Base-by-base conservation (phyloP, 2,113 vertebrate species). In the Peromyscus maniculatus region DNA sequence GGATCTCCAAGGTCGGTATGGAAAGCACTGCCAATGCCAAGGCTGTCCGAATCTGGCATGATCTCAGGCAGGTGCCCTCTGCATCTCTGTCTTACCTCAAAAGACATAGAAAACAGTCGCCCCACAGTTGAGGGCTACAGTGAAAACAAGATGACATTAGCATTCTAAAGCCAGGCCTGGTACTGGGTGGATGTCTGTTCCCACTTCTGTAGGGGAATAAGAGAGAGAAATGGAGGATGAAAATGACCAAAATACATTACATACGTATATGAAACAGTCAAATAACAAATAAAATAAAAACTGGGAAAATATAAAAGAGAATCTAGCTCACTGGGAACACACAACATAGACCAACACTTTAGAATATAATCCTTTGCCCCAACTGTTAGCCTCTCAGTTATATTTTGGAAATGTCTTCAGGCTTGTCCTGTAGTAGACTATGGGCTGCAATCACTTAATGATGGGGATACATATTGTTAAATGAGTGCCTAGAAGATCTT, bases 341-440 rank as follows among this genome's bases (percentile, higher is more conserved):
- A 7, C 31, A 11, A 8, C 1, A 0, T 9, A 3, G 7, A 31
- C 3, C 10, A 26, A 4, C 3, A 3, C 21, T 91, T 77, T 5
- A 21, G 17, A 71, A 59, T 22, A 6, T 1, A 11, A 26, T 49
- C 36, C n/a, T 55, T 1, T 43, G 11, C 17, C 31, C 43, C 49
- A 57, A 72, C 66, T 15, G 12, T 64, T 39, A 6, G 49, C 28
- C 49, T 43, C 28, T 8, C 83, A 2, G 12, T n/a, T 1, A n/a
- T 26, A 5, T 39, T 62, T 78, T 55, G 80, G 19, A 43, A 87
- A 52, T 43, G 7, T 57, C 6, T 89, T 55, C 16, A 11, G 13
- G 19, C 62, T 72, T 36, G 36, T 19, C 0, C 39, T 49, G 26
- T 9, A 10, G 9, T 39, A 52, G 15, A 5, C 22, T 2, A 24